These are phyloP conservation scores for Chlorospingus flavigularis DNA, from an alignment of 2,797 vertebrate genomes.

Conservation along the genomic window DNA sequence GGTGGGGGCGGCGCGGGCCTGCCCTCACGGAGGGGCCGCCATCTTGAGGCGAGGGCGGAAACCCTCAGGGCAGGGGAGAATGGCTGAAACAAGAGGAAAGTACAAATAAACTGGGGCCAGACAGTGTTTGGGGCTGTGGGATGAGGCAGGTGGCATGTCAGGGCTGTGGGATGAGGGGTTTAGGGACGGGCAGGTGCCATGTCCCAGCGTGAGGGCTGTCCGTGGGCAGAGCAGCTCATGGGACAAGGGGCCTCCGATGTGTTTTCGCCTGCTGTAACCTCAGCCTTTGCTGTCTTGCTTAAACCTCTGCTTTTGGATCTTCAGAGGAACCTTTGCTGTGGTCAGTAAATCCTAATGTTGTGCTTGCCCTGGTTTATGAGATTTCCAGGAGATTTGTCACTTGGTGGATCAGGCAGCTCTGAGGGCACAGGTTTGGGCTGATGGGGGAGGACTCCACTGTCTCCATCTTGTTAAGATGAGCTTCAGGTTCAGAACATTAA, in stretches of 20 bases:
- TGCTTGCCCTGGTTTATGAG: background rate
- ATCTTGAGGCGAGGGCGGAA: background rate
- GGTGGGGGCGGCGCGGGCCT: accelerated
- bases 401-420: background rate
- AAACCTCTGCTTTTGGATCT: constrained; percentile 1
- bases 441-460: background rate
- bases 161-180: too few relatives aligned
- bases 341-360: constrained; percentile 4
- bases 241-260: background rate
- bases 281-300: background rate
- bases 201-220: background rate
- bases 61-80: accelerated
- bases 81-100: accelerated
- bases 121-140: background rate
- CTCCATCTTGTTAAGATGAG: constrained; percentile 1
- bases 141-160: background rate
- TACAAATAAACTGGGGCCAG: accelerated
- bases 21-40: background rate
- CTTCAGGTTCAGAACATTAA: constrained; percentile 35
- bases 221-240: accelerated
- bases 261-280: background rate
- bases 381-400: constrained; percentile 26
- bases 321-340: constrained; percentile 11
- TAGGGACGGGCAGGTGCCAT: accelerated
- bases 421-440: background rate